Conservation (phyloP, 2,888 invertebrate genomes). For the Pollenia labialis region DNA sequence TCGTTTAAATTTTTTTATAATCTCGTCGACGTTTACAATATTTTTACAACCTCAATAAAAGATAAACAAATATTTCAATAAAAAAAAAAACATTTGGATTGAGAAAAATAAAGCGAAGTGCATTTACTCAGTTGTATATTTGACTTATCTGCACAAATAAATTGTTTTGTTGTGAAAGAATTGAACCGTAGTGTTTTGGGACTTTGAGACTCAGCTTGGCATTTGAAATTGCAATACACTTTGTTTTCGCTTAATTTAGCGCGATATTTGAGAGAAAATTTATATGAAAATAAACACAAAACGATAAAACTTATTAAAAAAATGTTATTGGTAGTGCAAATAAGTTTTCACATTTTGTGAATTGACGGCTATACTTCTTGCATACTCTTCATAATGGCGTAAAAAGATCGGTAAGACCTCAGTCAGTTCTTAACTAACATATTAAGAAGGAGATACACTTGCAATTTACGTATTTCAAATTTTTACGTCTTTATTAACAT, state of each 20-base stretch:
- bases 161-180: conserved; percentile 1
- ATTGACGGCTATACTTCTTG: no score
- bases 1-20: background rate
- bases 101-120: background rate
- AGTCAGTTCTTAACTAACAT: no score
- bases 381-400: no score
- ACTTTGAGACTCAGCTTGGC: background rate
- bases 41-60: conserved; percentile 34
- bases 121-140: background rate
- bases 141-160: conserved; percentile 6
- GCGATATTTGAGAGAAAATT: no score
- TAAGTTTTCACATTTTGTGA: no score
- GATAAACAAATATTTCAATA: conserved; percentile 16
- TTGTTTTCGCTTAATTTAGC: background rate
- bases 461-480: no score
- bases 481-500: no score
- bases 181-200: conserved; percentile 1
- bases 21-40: background rate
- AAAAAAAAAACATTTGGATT: background rate
- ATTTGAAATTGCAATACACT: conserved; percentile 13
- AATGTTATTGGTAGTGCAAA: no score
- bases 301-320: no score
- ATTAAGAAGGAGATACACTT: no score
- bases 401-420: no score
- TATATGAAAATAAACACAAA: no score